Percentiles rank a stretch among this genome's conserved stretches.
Evolutionary conservation across 2,113 vertebrate species (phyloP).

Genomic region (Candoia aspera): DNA sequence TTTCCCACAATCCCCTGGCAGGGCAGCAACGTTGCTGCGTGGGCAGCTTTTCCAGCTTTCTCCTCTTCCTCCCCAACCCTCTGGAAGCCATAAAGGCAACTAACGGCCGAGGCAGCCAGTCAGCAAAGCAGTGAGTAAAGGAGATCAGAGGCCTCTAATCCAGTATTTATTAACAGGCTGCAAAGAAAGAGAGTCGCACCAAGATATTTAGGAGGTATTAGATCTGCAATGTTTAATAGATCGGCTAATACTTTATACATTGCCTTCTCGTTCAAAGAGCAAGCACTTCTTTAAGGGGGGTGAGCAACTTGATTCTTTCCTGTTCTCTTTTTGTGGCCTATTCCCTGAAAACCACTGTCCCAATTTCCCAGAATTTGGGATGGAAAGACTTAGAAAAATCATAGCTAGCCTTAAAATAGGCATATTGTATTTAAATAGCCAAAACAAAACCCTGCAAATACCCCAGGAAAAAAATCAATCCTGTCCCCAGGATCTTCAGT

Average conservation of each 20-base stretch:
- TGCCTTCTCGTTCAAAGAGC: background rate
- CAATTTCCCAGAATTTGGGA: background rate
- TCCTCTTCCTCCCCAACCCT: background rate
- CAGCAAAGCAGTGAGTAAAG: background rate
- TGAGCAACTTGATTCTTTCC: background rate
- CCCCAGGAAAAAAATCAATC: background rate
- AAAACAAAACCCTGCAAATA: background rate
- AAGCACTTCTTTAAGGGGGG: background rate
- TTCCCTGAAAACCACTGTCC: background rate
- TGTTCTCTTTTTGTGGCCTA: background rate
- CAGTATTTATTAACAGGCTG: background rate
- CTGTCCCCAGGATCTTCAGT: background rate
- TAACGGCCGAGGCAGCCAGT: too few relatives aligned
- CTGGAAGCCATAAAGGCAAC: too few relatives aligned
- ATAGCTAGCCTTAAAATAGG: background rate
- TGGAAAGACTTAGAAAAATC: background rate
- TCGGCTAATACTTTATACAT: background rate
- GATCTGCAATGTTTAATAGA: background rate
- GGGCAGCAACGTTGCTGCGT: background rate
- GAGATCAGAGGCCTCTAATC: background rate
- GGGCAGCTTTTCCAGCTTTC: background rate
- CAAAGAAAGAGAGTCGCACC: background rate
- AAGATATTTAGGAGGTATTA: background rate
- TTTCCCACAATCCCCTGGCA: background rate
- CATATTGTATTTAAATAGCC: background rate